phyloP scores from a whole-genome alignment of 2,888 invertebrate genomes.

The Campaea margaritaria region DNA sequence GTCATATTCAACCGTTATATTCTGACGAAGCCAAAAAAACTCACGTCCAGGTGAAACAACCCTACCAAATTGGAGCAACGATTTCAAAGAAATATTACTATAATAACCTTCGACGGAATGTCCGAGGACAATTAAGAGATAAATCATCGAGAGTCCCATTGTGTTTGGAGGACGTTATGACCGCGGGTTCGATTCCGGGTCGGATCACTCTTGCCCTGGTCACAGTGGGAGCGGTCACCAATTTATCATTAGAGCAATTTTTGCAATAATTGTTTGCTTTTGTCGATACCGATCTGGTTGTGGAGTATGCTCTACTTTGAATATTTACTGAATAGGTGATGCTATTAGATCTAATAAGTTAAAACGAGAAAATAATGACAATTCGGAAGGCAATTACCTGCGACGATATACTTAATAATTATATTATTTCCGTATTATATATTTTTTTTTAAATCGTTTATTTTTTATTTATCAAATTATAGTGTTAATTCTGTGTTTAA shows the following conservation, averaged over 20 bases:
- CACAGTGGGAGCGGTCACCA: constrained; percentile 82
- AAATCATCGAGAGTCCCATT: constrained; percentile 79
- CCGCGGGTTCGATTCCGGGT: constrained; percentile 69
- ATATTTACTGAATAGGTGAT: background rate
- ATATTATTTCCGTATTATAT: too few species aligned
- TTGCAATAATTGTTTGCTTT: constrained; percentile 83
- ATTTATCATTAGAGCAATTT: constrained; percentile 85
- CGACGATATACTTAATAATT: too few species aligned
- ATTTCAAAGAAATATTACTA: constrained; percentile 67
- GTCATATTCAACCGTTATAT: constrained; percentile 12
- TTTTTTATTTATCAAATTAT: too few species aligned
- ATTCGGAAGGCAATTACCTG: too few species aligned
- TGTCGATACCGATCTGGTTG: constrained; percentile 46
- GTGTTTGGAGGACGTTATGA: constrained; percentile 82
- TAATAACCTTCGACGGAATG: constrained; percentile 70
- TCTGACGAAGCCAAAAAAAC: constrained; percentile 21
- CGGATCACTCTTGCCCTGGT: constrained; percentile 73
- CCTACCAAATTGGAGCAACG: constrained; percentile 38
- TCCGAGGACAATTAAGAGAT: constrained; percentile 79
- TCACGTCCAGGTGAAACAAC: constrained; percentile 38
- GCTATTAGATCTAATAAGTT: background rate
- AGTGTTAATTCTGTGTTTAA: too few species aligned
- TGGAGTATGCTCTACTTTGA: constrained; percentile 65
- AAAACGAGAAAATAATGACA: too few species aligned
- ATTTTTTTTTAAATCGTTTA: too few species aligned